Conservation (phyloP, 2,113 vertebrate species). For the Oryzias melastigma region DNA sequence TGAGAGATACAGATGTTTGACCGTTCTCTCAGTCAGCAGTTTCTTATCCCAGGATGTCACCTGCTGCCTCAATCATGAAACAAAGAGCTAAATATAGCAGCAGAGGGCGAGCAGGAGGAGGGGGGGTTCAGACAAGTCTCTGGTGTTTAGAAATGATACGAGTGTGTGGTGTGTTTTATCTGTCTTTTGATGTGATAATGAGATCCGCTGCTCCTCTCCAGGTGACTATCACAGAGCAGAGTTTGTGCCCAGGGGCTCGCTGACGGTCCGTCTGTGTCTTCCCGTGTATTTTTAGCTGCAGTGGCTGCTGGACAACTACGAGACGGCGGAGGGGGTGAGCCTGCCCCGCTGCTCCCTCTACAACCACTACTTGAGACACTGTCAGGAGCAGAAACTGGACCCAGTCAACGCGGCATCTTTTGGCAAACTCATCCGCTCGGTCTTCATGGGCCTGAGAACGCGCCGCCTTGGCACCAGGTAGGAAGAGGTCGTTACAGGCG, state of each 20-base stretch:
- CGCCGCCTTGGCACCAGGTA: conserved; percentile 95
- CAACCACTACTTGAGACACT: conserved; percentile 95
- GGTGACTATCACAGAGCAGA: conserved; percentile 28
- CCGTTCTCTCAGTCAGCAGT: conserved; percentile 23
- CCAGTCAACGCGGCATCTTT: conserved; percentile 97
- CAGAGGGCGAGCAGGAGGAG: not conserved
- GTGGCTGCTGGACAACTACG: conserved; percentile 97
- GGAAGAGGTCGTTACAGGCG: conserved; percentile 16
- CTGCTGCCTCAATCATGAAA: conserved; percentile 4
- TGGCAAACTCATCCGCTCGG: conserved; percentile 96
- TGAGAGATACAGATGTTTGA: conserved; percentile 26
- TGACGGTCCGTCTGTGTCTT: conserved; percentile 29
- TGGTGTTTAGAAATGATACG: conserved; percentile 27
- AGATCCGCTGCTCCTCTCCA: conserved; percentile 21
- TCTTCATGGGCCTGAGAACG: conserved; percentile 96
- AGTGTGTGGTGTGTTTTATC: conserved; percentile 9
- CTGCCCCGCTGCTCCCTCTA: conserved; percentile 94
- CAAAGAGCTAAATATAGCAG: not conserved
- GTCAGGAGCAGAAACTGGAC: conserved; percentile 97
- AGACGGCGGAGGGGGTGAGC: conserved; percentile 94
- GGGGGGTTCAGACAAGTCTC: not conserved
- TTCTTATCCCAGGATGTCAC: conserved; percentile 1
- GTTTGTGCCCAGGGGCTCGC: conserved; percentile 8
- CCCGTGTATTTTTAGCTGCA: conserved; percentile 82
- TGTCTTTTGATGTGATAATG: conserved; percentile 48